Percentiles rank a stretch among this genome's conserved stretches.
Conservation (phyloP, 2,113 vertebrate species). For the Lota lota region DNA sequence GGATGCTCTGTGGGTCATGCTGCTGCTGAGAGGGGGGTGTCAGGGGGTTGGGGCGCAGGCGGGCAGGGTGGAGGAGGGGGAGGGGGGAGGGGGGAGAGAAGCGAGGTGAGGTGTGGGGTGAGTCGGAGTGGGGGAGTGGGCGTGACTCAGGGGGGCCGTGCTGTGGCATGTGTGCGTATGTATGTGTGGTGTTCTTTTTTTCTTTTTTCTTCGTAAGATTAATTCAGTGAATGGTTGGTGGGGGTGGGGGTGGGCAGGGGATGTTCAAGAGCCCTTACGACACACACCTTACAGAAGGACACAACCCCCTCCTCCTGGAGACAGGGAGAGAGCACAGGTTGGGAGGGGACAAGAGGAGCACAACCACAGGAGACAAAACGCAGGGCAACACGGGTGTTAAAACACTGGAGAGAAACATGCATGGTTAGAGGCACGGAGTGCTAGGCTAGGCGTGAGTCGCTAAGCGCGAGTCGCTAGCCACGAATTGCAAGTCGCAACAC, state of each 20-base stretch:
- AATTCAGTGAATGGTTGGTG: background rate
- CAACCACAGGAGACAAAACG: slow-evolving; percentile 75
- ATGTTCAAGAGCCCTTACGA: slow-evolving; percentile 59
- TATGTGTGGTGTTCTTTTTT: slow-evolving; percentile 24
- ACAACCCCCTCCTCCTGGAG: slow-evolving; percentile 97
- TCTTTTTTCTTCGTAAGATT: background rate
- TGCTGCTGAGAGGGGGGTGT: slow-evolving; percentile 25
- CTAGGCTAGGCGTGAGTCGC: no score
- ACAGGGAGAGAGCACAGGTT: slow-evolving; percentile 74
- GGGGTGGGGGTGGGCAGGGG: slow-evolving; percentile 39
- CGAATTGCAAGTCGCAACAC: no score
- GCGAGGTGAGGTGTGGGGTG: slow-evolving; percentile 5
- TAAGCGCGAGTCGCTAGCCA: no score
- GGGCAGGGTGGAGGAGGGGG: background rate
- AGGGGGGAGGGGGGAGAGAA: slow-evolving; percentile 40
- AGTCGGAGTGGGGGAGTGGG: no score
- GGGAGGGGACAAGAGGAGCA: slow-evolving; percentile 39
- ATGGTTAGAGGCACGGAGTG: background rate
- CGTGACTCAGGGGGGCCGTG: no score
- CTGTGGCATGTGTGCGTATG: background rate
- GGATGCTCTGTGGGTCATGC: slow-evolving; percentile 73
- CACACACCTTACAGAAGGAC: slow-evolving; percentile 99
- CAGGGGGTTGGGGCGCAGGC: slow-evolving; percentile 7
- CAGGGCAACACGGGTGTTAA: slow-evolving; percentile 68
- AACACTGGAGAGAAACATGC: slow-evolving; percentile 58